phyloP scores from a whole-genome alignment of 2,888 invertebrate species.

The Ligdia adustata region DNA sequence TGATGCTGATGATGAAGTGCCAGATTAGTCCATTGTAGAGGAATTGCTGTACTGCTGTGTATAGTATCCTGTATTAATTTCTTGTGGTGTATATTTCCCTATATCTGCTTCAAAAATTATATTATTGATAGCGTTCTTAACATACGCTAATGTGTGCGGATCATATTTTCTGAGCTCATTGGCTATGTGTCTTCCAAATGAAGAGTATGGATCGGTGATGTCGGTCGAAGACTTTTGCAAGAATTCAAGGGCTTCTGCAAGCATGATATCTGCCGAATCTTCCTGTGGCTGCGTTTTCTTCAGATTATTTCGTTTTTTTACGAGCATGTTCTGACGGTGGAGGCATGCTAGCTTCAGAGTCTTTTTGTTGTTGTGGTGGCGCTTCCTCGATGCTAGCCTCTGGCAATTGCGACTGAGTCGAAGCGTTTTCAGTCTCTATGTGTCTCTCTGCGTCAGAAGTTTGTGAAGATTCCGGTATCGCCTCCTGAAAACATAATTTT shows the following conservation, averaged over 20 bases:
- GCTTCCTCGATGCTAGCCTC: no score
- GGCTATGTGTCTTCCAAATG: slow-evolving; percentile 27
- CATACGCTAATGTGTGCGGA: slow-evolving; percentile 20
- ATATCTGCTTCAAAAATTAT: slow-evolving; percentile 23
- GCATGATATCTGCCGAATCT: not conserved
- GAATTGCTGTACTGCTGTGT: slow-evolving; percentile 12
- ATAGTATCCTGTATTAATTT: slow-evolving; percentile 22
- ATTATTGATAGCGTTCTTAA: slow-evolving; percentile 19
- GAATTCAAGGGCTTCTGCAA: slow-evolving; percentile 17
- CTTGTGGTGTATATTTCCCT: slow-evolving; percentile 22
- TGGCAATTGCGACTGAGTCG: no score
- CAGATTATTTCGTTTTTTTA: not conserved
- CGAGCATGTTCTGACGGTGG: not conserved
- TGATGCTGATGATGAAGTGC: slow-evolving; percentile 20
- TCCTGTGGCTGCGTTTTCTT: no score
- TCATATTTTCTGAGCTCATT: slow-evolving; percentile 27
- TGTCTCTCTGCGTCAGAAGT: no score
- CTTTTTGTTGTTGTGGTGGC: no score
- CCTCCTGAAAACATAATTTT: no score
- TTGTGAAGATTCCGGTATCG: no score
- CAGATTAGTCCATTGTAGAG: slow-evolving; percentile 14
- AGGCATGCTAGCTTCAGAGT: slow-evolving; percentile 15
- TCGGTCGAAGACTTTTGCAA: slow-evolving; percentile 24
- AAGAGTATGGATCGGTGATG: slow-evolving; percentile 22
- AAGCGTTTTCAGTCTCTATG: no score